Conservation (phyloP, 2,888 invertebrate species). For the Drymonia ruficornis region DNA sequence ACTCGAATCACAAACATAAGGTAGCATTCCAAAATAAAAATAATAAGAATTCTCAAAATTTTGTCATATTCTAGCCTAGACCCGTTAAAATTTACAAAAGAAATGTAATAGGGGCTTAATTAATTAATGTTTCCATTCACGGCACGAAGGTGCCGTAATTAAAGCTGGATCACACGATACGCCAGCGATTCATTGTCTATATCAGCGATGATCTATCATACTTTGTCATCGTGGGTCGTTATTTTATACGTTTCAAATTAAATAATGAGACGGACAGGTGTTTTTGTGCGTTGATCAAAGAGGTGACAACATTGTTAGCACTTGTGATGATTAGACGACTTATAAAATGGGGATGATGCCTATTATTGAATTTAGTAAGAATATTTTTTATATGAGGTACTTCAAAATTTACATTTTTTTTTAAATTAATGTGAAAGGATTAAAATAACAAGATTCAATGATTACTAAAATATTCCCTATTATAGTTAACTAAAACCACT, state of each 20-base stretch:
- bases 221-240: slow-evolving; percentile 37
- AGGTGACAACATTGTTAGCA: slow-evolving; percentile 9
- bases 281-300: slow-evolving; percentile 1
- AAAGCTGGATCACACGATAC: slow-evolving; percentile 63
- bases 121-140: slow-evolving; percentile 63
- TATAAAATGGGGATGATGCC: not conserved
- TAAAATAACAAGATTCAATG: no score
- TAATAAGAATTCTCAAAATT: no score
- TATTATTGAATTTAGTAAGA: slow-evolving; percentile 8
- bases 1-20: no score
- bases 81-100: slow-evolving; percentile 27
- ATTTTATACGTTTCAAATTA: slow-evolving; percentile 24
- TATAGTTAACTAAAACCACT: no score
- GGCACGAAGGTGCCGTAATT: slow-evolving; percentile 49
- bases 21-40: no score
- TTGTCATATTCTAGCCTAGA: no score
- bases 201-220: slow-evolving; percentile 45
- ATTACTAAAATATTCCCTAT: no score
- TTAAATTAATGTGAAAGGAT: no score
- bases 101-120: slow-evolving; percentile 49
- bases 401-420: no score
- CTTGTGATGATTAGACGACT: not conserved
- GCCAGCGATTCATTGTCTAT: slow-evolving; percentile 49
- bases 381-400: no score
- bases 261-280: slow-evolving; percentile 13